phyloP scores from a whole-genome alignment of 2,888 invertebrate species.

The Gerosis bhagava region DNA sequence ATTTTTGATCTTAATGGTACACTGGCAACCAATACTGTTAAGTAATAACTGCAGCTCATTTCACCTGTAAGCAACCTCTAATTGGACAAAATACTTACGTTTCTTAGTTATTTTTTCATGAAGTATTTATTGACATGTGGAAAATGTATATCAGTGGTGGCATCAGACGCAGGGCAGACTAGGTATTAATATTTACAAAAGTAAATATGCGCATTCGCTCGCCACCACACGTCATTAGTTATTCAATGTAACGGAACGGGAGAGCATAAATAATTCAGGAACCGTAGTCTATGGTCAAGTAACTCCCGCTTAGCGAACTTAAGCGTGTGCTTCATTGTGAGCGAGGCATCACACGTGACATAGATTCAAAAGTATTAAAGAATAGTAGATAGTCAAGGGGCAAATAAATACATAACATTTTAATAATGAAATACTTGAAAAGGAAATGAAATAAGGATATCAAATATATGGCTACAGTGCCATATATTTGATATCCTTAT shows the following conservation, averaged over 20 bases:
- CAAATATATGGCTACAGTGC: no score
- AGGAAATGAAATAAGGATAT: no score
- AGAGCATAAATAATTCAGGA: conserved; percentile 61
- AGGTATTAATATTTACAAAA: conserved; percentile 52
- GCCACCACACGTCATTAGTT: conserved; percentile 59
- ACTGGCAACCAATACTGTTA: background rate
- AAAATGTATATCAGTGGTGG: background rate
- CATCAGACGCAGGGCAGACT: conserved; percentile 40
- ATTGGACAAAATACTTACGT: no score
- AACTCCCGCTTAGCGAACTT: conserved; percentile 41
- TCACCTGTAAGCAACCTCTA: no score
- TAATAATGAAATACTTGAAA: no score
- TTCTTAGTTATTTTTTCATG: no score
- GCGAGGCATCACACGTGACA: conserved; percentile 5
- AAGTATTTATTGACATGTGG: no score
- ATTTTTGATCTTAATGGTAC: no score
- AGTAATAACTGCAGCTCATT: background rate
- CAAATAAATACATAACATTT: no score
- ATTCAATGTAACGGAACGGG: conserved; percentile 74
- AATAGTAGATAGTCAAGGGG: no score
- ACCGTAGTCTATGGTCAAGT: conserved; percentile 48
- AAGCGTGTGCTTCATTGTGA: background rate
- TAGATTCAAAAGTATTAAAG: no score
- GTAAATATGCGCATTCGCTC: conserved; percentile 44
- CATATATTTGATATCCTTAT: no score